These are phyloP conservation scores for Drosophila micromelanica DNA, from an alignment of 1,140 invertebrate genomes.

Conservation along the genomic window DNA sequence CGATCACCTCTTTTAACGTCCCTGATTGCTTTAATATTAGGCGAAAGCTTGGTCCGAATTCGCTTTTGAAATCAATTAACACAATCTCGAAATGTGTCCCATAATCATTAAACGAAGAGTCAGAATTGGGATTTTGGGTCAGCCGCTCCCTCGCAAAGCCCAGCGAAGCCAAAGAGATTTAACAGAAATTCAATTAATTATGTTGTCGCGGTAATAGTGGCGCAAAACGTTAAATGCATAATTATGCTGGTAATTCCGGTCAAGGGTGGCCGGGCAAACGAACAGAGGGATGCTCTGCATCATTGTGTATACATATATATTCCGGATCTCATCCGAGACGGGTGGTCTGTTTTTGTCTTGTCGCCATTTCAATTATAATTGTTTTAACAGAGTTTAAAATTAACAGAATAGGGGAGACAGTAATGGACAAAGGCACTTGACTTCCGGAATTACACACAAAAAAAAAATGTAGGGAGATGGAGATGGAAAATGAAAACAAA, in stretches of 20 bases:
- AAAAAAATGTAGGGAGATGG: conserved; percentile 1
- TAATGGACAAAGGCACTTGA: conserved; percentile 42
- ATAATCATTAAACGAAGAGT: not conserved
- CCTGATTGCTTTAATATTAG: no score
- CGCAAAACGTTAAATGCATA: conserved; percentile 67
- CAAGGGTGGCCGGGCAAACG: conserved; percentile 27
- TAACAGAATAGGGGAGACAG: conserved; percentile 53
- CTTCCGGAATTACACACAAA: conserved; percentile 37
- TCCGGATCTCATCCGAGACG: not conserved
- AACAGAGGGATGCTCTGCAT: conserved; percentile 5
- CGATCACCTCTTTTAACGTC: no score
- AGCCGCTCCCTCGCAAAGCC: no score
- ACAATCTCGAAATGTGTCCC: not conserved
- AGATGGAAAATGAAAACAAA: conserved; percentile 47
- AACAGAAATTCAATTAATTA: conserved; percentile 69
- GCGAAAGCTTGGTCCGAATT: no score
- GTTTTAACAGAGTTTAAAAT: conserved; percentile 69
- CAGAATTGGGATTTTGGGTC: not conserved
- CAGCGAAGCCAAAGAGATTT: conserved; percentile 47
- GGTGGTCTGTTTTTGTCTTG: not conserved
- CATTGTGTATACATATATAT: no score
- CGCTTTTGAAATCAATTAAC: no score
- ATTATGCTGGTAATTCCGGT: conserved; percentile 71
- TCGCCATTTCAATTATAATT: conserved; percentile 66
- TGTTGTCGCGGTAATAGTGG: conserved; percentile 64